Evolutionary conservation across 2,888 invertebrate genomes (phyloP), one percentile per base, ranked within the genome.

Genomic region (Ischnura elegans): DNA sequence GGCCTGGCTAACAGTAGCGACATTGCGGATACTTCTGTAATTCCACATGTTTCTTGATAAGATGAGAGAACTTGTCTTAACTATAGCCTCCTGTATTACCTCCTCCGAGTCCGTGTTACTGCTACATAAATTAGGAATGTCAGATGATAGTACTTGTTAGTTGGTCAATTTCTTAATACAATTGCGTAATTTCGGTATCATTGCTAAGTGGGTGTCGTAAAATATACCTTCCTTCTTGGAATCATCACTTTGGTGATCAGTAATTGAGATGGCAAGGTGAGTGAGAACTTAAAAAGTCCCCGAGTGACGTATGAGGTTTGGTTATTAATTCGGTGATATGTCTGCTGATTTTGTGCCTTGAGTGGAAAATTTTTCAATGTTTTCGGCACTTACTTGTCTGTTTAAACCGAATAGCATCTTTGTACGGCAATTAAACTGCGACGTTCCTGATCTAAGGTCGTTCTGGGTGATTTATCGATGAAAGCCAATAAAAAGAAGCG

Each of bases 251-350:
- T 36, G 42, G 42, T 55, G 36, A 36, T 66, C 43, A 8, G n/a
- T 13, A 36, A 43, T 90, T 90, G 61, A 47, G 43, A 90, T 90
- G 90, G 90, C 90, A 61, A 61, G 61, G 90, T 90, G 43, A 90
- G 90, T 90, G 43, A 43, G 36, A 61, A 90, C 61, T 43, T 61
- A 25, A 90, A 90, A 21, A 13, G n/a, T 16, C n/a, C 3, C 21
- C 13, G 61, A 61, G 90, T 90, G 90, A 90, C 90, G 90, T 90
- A 90, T 90, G 61, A n/a, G 51, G 25, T 13, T 55, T 51, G 47
- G 21, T 42, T 43, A 42, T n/a, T 42, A 13, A 36, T 4, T 21
- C 25, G 55, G 55, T 55, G 29, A 36, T 36, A 36, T 51, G 13
- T 5, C 36, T 19, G 36, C 13, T 42, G 51, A 5, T 13, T 42